Conservation (phyloP, 2,797 vertebrate genomes). For the Mus caroli region DNA sequence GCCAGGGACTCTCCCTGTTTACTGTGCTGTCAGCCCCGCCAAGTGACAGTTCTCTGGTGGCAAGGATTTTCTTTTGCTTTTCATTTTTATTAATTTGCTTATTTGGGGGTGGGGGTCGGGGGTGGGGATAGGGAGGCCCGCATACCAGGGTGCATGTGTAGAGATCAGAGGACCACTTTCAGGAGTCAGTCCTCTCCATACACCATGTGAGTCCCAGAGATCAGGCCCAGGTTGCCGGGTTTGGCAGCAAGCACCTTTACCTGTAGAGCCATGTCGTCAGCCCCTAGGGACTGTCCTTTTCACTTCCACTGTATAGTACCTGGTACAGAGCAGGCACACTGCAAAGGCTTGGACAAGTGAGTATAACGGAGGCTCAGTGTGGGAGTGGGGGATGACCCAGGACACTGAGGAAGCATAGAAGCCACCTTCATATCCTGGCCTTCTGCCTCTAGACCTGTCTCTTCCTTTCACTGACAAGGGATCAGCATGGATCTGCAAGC, state of each 20-base stretch:
- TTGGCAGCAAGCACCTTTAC: background rate
- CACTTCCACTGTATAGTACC: background rate
- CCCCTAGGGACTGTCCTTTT: background rate
- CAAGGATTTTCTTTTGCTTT: background rate
- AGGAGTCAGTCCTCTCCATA: background rate
- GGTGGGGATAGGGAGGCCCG: too few species aligned
- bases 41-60: background rate
- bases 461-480: background rate
- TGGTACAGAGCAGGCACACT: background rate
- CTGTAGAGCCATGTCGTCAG: too few species aligned
- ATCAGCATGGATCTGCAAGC: conserved; percentile 1
- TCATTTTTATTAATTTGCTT: background rate
- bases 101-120: background rate
- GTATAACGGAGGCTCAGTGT: background rate
- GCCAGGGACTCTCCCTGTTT: background rate
- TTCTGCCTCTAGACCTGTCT: background rate
- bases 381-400: background rate
- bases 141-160: background rate
- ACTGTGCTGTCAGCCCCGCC: background rate
- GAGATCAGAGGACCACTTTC: background rate
- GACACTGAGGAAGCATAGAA: background rate
- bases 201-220: background rate
- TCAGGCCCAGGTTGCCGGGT: background rate
- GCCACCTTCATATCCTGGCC: background rate
- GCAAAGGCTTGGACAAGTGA: background rate